Conservation (phyloP, 2,113 vertebrate genomes). For the Ardeotis arabs region DNA sequence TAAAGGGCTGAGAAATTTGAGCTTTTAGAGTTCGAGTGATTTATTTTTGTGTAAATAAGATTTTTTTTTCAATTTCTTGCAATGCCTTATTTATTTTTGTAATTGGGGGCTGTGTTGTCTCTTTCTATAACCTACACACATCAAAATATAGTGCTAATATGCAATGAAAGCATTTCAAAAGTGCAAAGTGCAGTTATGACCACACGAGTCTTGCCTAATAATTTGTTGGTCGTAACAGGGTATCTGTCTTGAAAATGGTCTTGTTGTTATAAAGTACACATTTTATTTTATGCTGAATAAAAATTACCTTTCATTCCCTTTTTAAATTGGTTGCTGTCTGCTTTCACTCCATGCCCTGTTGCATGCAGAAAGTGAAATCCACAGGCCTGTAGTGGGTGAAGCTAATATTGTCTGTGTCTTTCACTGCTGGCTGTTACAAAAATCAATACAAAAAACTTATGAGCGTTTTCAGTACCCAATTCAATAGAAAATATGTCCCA, state of each 20-base stretch:
- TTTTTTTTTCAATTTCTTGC: background rate
- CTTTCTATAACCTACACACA: background rate
- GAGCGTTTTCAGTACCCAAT: conserved; percentile 64
- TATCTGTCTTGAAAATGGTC: background rate
- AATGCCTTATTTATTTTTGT: background rate
- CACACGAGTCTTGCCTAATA: background rate
- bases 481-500: conserved; percentile 72
- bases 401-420: conserved; percentile 70
- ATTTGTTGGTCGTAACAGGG: background rate
- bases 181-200: background rate
- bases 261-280: background rate
- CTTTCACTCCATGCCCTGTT: conserved; percentile 21
- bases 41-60: background rate
- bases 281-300: background rate
- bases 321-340: background rate
- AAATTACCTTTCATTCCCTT: background rate
- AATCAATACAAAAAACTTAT: conserved; percentile 74
- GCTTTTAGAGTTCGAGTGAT: background rate
- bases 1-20: background rate
- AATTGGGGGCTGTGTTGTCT: background rate
- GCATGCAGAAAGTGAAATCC: conserved; percentile 56
- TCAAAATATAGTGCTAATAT: background rate
- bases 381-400: conserved; percentile 33
- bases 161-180: background rate
- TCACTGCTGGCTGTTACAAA: conserved; percentile 67